Evolutionary conservation across 1,140 invertebrate species (phyloP).

Genomic region (Sitodiplosis mosellana): DNA sequence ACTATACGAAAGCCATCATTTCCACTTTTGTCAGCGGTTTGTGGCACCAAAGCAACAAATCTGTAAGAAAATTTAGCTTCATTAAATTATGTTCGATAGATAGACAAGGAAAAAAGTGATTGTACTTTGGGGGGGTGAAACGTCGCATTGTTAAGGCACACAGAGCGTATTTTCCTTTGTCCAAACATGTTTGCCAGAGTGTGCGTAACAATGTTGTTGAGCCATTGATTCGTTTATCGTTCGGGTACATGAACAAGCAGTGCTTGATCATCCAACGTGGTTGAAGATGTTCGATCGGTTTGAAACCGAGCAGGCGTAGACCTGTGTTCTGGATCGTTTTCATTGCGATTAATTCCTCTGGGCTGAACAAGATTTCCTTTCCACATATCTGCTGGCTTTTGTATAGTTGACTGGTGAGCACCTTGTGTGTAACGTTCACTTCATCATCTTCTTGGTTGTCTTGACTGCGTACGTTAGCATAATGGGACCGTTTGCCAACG

Average conservation of each 20-base stretch:
- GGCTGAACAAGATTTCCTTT: slow-evolving; percentile 9
- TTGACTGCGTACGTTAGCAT: background rate
- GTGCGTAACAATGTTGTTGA: slow-evolving; percentile 20
- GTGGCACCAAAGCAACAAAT: slow-evolving; percentile 8
- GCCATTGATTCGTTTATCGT: slow-evolving; percentile 16
- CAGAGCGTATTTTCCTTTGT: slow-evolving; percentile 18
- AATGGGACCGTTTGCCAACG: background rate
- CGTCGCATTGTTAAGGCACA: slow-evolving; percentile 19
- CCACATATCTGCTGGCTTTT: slow-evolving; percentile 7
- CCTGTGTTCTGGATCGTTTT: slow-evolving; percentile 14
- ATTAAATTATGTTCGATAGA: slow-evolving; percentile 8
- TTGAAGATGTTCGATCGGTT: slow-evolving; percentile 12
- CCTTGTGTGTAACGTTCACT: background rate
- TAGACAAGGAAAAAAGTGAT: slow-evolving; percentile 11
- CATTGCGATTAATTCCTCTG: slow-evolving; percentile 12
- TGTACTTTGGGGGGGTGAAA: slow-evolving; percentile 17
- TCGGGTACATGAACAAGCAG: slow-evolving; percentile 20
- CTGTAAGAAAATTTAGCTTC: slow-evolving; percentile 7
- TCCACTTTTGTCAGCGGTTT: background rate
- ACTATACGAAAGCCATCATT: slow-evolving; percentile 21
- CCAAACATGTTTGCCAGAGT: slow-evolving; percentile 19
- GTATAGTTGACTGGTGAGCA: background rate
- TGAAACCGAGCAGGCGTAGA: slow-evolving; percentile 21
- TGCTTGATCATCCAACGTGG: slow-evolving; percentile 14
- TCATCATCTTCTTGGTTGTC: background rate